These are phyloP conservation scores for Formica selysi DNA, from an alignment of 1,140 invertebrate species.

Conservation along the genomic window DNA sequence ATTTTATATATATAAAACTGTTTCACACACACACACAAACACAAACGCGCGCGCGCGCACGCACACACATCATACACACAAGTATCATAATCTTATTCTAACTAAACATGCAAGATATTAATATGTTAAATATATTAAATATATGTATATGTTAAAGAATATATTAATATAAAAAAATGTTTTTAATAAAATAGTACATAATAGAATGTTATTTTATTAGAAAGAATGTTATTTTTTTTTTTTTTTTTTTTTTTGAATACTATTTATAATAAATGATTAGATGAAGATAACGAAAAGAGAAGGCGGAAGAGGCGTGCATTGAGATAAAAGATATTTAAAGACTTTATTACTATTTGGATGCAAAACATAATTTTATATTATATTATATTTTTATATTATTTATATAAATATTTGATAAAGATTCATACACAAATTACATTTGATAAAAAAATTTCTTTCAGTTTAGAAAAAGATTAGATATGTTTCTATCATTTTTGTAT, in stretches of 20 bases:
- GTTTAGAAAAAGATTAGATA: slow-evolving; percentile 26
- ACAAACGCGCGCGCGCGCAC: too few relatives aligned
- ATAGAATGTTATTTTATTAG: neutral
- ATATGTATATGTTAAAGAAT: neutral
- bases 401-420: slow-evolving; percentile 10
- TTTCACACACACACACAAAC: too few relatives aligned
- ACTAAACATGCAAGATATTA: slow-evolving; percentile 4
- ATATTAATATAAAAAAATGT: neutral
- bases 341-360: slow-evolving; percentile 2
- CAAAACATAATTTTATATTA: slow-evolving; percentile 25
- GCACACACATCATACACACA: too few relatives aligned
- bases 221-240: neutral
- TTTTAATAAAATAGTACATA: slow-evolving; percentile 14
- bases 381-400: slow-evolving; percentile 8
- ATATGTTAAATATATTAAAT: neutral
- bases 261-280: slow-evolving; percentile 19
- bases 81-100: neutral
- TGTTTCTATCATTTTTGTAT: slow-evolving; percentile 4
- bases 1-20: too few relatives aligned
- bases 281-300: slow-evolving; percentile 51
- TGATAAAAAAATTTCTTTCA: neutral
- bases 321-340: slow-evolving; percentile 42
- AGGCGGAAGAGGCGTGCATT: slow-evolving; percentile 42
- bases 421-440: neutral
- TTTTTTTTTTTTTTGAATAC: neutral